These are phyloP conservation scores for Malaclemys terrapin DNA, from an alignment of 2,113 vertebrate species.

Conservation along the genomic window DNA sequence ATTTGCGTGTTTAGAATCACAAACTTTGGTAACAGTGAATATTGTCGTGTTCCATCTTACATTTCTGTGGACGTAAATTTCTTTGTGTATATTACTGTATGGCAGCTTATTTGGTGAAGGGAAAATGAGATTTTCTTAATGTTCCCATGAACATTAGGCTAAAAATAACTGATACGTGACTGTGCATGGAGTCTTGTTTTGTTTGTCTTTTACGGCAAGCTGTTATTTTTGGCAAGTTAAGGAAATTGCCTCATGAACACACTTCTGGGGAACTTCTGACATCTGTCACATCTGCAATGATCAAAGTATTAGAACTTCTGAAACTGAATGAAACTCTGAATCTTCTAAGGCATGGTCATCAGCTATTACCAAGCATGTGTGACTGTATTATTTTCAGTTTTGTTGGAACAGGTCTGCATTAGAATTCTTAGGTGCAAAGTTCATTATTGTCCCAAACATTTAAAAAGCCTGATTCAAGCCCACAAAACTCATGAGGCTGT, in stretches of 20 bases:
- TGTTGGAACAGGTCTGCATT: not conserved
- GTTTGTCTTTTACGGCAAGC: conserved; percentile 50
- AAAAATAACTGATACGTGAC: conserved; percentile 51
- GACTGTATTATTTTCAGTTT: not conserved
- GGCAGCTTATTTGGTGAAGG: conserved; percentile 24
- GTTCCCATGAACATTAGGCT: not conserved
- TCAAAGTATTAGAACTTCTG: not conserved
- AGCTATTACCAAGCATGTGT: not conserved
- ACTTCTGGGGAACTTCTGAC: not conserved
- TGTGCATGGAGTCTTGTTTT: conserved; percentile 10
- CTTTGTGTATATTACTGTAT: not conserved
- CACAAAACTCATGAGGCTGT: not conserved
- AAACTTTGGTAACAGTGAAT: not conserved
- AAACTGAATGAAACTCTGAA: not conserved
- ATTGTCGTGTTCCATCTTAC: not conserved
- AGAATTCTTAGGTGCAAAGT: not conserved
- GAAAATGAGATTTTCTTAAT: conserved; percentile 35
- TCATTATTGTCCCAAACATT: not conserved
- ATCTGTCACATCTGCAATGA: not conserved
- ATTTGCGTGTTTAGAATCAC: not conserved
- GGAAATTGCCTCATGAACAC: not conserved
- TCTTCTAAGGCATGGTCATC: not conserved
- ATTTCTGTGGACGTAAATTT: not conserved
- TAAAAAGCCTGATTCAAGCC: not conserved
- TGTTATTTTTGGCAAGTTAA: conserved; percentile 47